These are phyloP conservation scores for Deilephila elpenor DNA, from an alignment of 2,888 invertebrate species.

Conservation along the genomic window DNA sequence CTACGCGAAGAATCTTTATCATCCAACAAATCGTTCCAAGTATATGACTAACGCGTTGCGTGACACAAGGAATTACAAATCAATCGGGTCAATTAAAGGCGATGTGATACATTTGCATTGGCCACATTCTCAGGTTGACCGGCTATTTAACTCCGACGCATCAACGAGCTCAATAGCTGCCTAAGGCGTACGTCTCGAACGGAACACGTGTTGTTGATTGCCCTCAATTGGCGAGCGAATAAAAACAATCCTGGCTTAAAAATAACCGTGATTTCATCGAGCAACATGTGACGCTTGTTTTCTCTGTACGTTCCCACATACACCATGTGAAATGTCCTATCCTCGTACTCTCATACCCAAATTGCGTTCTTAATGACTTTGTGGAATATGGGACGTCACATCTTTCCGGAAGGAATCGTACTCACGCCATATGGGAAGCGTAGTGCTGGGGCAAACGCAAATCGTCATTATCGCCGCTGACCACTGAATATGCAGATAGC, in stretches of 20 bases:
- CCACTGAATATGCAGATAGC: conserved; percentile 63
- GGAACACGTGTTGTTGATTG: conserved; percentile 84
- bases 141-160: conserved; percentile 54
- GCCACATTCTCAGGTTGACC: conserved; percentile 18
- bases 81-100: conserved; percentile 16
- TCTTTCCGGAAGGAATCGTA: conserved; percentile 57
- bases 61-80: conserved; percentile 18
- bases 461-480: conserved; percentile 62
- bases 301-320: conserved; percentile 64
- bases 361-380: conserved; percentile 69
- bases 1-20: neutral
- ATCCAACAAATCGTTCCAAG: neutral
- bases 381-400: conserved; percentile 56
- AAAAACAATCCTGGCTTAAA: conserved; percentile 84
- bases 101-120: conserved; percentile 25
- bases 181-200: conserved; percentile 72
- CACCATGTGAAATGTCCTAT: conserved; percentile 78
- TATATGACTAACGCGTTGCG: conserved; percentile 18
- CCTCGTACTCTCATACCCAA: conserved; percentile 69
- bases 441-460: conserved; percentile 49
- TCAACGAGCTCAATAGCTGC: conserved; percentile 74
- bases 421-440: conserved; percentile 65
- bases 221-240: conserved; percentile 84
- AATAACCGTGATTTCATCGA: conserved; percentile 84
- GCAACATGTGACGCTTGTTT: conserved; percentile 80